Evolutionary conservation across 2,888 invertebrate genomes (phyloP).

Genomic region (Pollenia amentaria): DNA sequence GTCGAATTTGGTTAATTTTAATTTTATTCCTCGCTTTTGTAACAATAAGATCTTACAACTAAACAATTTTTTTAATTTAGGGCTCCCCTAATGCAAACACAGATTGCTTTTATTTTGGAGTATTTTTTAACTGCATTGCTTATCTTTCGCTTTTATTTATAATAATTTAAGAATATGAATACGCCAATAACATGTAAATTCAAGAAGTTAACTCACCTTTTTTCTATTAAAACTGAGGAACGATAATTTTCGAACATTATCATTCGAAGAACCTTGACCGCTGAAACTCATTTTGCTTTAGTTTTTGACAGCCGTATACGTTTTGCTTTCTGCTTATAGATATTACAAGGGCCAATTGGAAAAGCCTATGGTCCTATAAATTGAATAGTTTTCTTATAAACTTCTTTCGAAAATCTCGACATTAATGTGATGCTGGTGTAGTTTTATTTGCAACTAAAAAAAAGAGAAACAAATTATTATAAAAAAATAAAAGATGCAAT

Average conservation of each 20-base stretch:
- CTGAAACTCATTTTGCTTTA: constrained; percentile 79
- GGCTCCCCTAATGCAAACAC: too few relatives aligned
- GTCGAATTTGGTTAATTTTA: too few relatives aligned
- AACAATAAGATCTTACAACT: too few relatives aligned
- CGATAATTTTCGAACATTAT: constrained; percentile 89
- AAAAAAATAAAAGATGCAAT: constrained; percentile 21
- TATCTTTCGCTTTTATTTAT: too few relatives aligned
- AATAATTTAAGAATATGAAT: not conserved
- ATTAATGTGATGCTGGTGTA: constrained; percentile 76
- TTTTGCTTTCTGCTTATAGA: not conserved
- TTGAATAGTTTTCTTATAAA: constrained; percentile 73
- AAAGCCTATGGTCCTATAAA: constrained; percentile 70
- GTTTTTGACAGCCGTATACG: not conserved
- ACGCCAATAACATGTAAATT: not conserved
- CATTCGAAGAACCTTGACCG: constrained; percentile 80
- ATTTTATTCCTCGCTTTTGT: too few relatives aligned
- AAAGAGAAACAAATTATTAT: constrained; percentile 64
- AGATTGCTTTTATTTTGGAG: too few relatives aligned
- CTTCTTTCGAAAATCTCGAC: constrained; percentile 81
- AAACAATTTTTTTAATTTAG: too few relatives aligned
- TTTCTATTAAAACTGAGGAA: constrained; percentile 89
- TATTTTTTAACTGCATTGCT: too few relatives aligned
- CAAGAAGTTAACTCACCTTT: constrained; percentile 83
- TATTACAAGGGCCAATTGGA: constrained; percentile 29
- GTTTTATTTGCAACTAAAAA: constrained; percentile 74